Evolutionary conservation across 1,140 invertebrate species (phyloP).

Genomic region (Magallana ariakensis): DNA sequence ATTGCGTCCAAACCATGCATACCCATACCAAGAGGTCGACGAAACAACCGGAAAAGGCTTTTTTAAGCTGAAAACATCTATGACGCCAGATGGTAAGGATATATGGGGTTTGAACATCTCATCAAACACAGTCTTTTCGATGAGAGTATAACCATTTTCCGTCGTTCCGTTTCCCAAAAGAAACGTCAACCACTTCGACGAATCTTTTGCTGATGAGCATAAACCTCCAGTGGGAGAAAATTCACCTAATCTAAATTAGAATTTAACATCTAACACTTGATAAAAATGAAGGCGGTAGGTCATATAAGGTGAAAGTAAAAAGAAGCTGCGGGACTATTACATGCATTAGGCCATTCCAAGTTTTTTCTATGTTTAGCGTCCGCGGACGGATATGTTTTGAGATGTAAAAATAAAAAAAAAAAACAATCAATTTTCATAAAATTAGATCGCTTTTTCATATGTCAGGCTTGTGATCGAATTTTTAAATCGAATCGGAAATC

Average conservation of each 20-base stretch:
- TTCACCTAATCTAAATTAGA: background rate
- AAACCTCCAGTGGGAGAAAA: background rate
- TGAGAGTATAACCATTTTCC: background rate
- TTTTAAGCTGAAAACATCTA: background rate
- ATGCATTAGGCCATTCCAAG: no score
- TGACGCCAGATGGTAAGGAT: background rate
- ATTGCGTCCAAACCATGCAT: conserved; percentile 1
- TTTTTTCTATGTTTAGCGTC: no score
- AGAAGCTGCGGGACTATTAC: no score
- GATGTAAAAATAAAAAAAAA: no score
- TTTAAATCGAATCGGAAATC: no score
- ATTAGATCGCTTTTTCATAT: no score
- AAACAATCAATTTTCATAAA: no score
- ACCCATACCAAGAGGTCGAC: background rate
- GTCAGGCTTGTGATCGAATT: no score
- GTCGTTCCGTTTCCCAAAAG: background rate
- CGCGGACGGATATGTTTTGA: no score
- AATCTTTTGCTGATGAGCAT: background rate
- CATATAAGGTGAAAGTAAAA: no score
- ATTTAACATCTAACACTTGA: no score
- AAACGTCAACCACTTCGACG: background rate
- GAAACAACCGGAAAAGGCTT: background rate
- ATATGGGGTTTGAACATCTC: background rate
- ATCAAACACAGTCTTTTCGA: background rate
- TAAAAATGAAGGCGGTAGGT: no score